Base-by-base conservation (phyloP, 64 coral and sea anemone genomes). In the Actinia tenebrosa region DNA sequence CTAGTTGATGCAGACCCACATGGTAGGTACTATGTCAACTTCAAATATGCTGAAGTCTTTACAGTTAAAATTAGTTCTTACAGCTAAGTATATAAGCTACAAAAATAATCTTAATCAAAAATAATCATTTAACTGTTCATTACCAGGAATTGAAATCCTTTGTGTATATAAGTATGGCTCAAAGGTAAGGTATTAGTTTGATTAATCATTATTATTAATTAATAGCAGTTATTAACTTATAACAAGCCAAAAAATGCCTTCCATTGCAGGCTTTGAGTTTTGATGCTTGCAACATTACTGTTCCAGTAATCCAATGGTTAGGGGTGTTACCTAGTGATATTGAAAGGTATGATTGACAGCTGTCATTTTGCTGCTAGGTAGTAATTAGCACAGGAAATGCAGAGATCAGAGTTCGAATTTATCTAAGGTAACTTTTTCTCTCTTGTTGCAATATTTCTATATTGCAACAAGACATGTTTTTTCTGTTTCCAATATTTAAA, bases 121-220 rank as follows among this genome's bases (percentile, higher is more conserved):
- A 27, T 42, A 27, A 88, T 27, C 16, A 0, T 78, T 54, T 19
- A 7, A 20, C 10, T 78, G 22, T 77, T 77, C 19, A 52, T 16
- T 64, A 30, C 45, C 77, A 96, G 94, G 94, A 71, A 87, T 98
- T 16, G 95, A 98, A 89, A 98, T 98, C 71, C 87, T 98, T 10
- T 87, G 89, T 61, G 92, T 98, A 14, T 98, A 98, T 83, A 94
- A 94, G 82, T 98, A 94, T 88, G 95, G 95, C 55, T 98, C 92
- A 50, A 98, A 94, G 94, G 94, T 96, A 84, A 2, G 56, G 17
- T 16, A 20, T 50, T 81, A 81, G 22, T 14, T 50, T 16, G 4
- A 15, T 37, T 30, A 75, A 23, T 23, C 13, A 16, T n/a, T 66
- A 22, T 66, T 23, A 66, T 23, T 66, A 66, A 66, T 23, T 66